These are phyloP conservation scores for Uloborus plumipes DNA, from an alignment of 2,888 invertebrate genomes.

Conservation along the genomic window DNA sequence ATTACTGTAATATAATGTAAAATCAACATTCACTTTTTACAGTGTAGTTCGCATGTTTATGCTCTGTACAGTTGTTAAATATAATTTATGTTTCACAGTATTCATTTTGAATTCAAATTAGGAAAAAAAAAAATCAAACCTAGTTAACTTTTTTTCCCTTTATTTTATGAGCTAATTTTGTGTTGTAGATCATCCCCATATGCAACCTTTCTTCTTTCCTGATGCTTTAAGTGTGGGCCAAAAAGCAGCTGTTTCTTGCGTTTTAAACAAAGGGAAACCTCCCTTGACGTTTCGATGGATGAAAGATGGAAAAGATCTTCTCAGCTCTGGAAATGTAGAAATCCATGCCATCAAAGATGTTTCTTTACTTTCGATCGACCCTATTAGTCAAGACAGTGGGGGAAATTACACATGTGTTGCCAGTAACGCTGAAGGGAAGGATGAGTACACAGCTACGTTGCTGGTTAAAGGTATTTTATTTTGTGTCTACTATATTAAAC, in stretches of 20 bases:
- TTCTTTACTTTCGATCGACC: constrained; percentile 25
- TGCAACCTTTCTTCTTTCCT: constrained; percentile 61
- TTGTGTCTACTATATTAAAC: neutral
- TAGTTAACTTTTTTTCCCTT: no score
- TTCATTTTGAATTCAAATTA: no score
- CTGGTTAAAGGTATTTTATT: constrained; percentile 60
- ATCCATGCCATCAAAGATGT: constrained; percentile 24
- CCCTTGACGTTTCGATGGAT: constrained; percentile 57
- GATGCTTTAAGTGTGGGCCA: constrained; percentile 41
- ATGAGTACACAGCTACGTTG: constrained; percentile 44
- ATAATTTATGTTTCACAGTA: no score
- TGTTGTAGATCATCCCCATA: constrained; percentile 32
- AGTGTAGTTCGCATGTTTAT: no score
- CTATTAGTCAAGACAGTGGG: constrained; percentile 37
- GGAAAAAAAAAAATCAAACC: no score
- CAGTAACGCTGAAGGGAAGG: constrained; percentile 55
- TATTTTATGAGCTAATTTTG: neutral
- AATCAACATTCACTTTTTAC: no score
- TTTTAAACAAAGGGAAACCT: constrained; percentile 59
- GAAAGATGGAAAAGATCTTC: constrained; percentile 39
- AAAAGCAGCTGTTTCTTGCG: constrained; percentile 64
- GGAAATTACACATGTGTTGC: constrained; percentile 59
- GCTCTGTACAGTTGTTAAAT: no score
- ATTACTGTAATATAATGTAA: no score
- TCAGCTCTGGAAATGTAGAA: constrained; percentile 23